Base-by-base conservation (phyloP, 2,113 vertebrate genomes). In the Bathybates hornii region DNA sequence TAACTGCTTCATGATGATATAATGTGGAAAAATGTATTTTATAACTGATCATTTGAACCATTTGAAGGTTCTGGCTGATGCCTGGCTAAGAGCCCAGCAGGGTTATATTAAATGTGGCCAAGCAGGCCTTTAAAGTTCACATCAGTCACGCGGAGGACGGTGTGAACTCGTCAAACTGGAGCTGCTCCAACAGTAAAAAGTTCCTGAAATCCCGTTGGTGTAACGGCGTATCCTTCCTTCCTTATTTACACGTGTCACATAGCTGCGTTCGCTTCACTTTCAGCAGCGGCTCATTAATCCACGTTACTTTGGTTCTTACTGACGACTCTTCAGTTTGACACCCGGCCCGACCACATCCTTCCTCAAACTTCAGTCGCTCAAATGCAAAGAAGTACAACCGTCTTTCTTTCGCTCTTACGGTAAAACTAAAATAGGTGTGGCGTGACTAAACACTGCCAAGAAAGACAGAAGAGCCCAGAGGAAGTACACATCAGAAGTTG, bases 341-440 rank as follows among this genome's bases (percentile, higher is more conserved):
- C 48, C 16, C 27, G 2, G n/a, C 29, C 48, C 9, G 5, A 66
- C 93, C 87, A 92, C 93, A 91, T 89, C 92, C 90, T 90, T 89
- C 92, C 92, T 84, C 79, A 24, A 21, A 7, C 61, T 45, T 36
- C 71, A 61, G 48, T 6, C 54, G 4, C 87, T 50, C 48, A 24
- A 1, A 61, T 32, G 14, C 48, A 36, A 38, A 38, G 14, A 79
- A 24, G 27, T 68, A 86, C 56, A 32, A 16, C 13, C 17, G 5
- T 19, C n/a, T 63, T 13, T 48, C 41, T 50, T 80, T 14, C 3
- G 6, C 14, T 32, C 41, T 56, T 57, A n/a, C 83, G 14, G 61
- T 68, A 80, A 87, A 82, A 53, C 5, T 17, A 19, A 59, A 79
- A 53, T 3, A 80, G 17, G 13, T 6, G 24, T 7, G 16, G 8